A percentile compares a stretch with the other conserved stretches of the same genome.
These are phyloP conservation scores for Huso huso DNA, from an alignment of 2,797 vertebrate species.

Conservation along the genomic window DNA sequence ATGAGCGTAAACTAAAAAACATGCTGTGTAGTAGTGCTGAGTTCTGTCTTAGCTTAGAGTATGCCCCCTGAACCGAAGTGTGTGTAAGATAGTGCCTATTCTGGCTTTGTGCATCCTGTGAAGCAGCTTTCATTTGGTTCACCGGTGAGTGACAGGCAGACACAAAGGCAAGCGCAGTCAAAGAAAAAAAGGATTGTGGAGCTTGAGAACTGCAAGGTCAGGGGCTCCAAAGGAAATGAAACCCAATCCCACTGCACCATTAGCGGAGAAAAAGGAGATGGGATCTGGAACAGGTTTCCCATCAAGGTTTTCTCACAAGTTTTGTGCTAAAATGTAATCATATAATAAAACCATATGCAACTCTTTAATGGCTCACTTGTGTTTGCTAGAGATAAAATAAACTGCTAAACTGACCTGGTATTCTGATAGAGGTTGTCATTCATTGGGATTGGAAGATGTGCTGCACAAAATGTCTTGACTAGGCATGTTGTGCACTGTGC, in stretches of 20 bases:
- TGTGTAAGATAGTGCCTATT: slow-evolving; percentile 40
- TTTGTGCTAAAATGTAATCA: too few species aligned
- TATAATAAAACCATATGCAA: too few species aligned
- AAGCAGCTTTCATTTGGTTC: slow-evolving; percentile 61
- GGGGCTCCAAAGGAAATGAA: slow-evolving; percentile 59
- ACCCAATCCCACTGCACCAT: slow-evolving; percentile 58
- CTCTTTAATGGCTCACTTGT: too few species aligned
- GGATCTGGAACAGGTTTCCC: slow-evolving; percentile 34
- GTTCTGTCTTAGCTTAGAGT: not conserved
- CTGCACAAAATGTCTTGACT: not conserved
- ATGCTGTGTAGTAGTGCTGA: not conserved
- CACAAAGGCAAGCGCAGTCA: slow-evolving; percentile 69
- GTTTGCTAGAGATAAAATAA: too few species aligned
- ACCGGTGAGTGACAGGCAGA: slow-evolving; percentile 72
- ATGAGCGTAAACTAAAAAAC: slow-evolving; percentile 8
- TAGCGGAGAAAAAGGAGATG: slow-evolving; percentile 34
- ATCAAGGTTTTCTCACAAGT: not conserved
- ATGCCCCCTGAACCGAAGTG: slow-evolving; percentile 35
- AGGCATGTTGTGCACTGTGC: slow-evolving; percentile 7
- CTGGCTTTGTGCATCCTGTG: slow-evolving; percentile 64
- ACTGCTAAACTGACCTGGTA: too few species aligned
- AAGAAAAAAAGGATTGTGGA: slow-evolving; percentile 42
- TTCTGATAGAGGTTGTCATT: too few species aligned
- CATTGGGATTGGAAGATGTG: too few species aligned
- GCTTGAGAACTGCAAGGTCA: slow-evolving; percentile 62